Conservation (phyloP, 1,140 invertebrate genomes). For the Augochlora pura region DNA sequence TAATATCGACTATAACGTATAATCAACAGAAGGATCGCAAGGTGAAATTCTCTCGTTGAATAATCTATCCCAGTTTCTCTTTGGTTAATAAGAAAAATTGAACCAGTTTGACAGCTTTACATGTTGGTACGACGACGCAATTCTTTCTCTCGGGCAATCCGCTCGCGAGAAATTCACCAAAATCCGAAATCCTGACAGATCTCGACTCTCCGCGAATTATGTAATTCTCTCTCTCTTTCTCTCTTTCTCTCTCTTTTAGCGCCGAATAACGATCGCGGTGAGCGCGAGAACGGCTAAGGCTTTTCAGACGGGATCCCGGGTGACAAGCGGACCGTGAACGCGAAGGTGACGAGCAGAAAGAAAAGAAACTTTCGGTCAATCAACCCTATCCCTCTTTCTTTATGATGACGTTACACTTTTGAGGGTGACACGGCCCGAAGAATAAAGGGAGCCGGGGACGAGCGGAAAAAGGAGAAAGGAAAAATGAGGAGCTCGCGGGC, state of each 20-base stretch:
- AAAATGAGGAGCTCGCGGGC: not conserved
- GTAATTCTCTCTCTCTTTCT: slow-evolving; percentile 23
- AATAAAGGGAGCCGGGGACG: not conserved
- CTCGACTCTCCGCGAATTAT: slow-evolving; percentile 26
- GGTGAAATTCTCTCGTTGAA: too few species aligned
- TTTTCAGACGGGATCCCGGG: not conserved
- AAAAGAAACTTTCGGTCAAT: slow-evolving; percentile 35
- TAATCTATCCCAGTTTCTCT: too few species aligned
- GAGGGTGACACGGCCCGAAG: not conserved
- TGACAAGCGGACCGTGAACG: slow-evolving; percentile 7
- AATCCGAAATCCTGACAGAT: not conserved
- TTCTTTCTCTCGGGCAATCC: not conserved
- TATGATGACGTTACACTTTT: slow-evolving; percentile 10
- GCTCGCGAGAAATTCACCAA: not conserved
- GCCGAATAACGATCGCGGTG: slow-evolving; percentile 15
- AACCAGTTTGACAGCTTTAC: too few species aligned
- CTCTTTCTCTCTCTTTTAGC: too few species aligned
- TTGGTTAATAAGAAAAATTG: not conserved
- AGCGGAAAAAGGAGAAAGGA: not conserved
- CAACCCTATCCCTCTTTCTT: slow-evolving; percentile 23
- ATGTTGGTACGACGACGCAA: not conserved
- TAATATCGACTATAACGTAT: too few species aligned
- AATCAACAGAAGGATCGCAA: too few species aligned
- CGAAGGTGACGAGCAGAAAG: slow-evolving; percentile 2
- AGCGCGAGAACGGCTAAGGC: not conserved